A percentile compares a stretch with the other conserved stretches of the same genome.
phyloP scores from a whole-genome alignment of 1,140 invertebrate species.

The Harlomillsia oculata region DNA sequence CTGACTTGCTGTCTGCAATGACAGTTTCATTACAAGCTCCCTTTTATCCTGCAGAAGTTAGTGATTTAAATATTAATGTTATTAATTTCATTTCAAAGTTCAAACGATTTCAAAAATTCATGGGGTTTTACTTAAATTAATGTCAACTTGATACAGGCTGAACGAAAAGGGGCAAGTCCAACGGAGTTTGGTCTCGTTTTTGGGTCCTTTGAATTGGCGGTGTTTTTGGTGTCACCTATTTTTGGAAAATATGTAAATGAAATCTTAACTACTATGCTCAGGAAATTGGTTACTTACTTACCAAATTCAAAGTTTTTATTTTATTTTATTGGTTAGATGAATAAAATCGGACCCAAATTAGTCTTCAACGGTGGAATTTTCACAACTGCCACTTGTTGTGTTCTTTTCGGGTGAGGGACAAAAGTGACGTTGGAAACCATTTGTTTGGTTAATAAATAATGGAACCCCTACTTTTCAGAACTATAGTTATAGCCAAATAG shows the following conservation, averaged over 20 bases:
- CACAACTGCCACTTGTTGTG: conserved; percentile 69
- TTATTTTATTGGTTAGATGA: conserved; percentile 48
- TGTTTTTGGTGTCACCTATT: conserved; percentile 76
- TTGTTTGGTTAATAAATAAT: no score
- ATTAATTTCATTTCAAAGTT: not conserved
- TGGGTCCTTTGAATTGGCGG: conserved; percentile 80
- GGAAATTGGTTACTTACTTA: no score
- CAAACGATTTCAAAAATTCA: not conserved
- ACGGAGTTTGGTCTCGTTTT: conserved; percentile 89
- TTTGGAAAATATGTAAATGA: conserved; percentile 68
- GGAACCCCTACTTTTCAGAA: no score
- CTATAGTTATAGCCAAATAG: no score
- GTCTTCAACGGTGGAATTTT: conserved; percentile 79
- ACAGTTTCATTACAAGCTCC: conserved; percentile 66
- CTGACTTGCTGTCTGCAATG: conserved; percentile 78
- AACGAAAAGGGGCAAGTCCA: conserved; percentile 70
- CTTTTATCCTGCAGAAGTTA: conserved; percentile 51
- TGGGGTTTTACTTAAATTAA: not conserved
- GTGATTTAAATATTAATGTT: conserved; percentile 9
- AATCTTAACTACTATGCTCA: conserved; percentile 42
- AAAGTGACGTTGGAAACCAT: no score
- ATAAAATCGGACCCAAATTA: conserved; percentile 68
- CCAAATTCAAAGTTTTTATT: not conserved
- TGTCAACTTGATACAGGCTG: conserved; percentile 44
- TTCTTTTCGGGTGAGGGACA: conserved; percentile 76